Evolutionary conservation across 2,797 vertebrate genomes (phyloP).

Genomic region (Argya squamiceps): DNA sequence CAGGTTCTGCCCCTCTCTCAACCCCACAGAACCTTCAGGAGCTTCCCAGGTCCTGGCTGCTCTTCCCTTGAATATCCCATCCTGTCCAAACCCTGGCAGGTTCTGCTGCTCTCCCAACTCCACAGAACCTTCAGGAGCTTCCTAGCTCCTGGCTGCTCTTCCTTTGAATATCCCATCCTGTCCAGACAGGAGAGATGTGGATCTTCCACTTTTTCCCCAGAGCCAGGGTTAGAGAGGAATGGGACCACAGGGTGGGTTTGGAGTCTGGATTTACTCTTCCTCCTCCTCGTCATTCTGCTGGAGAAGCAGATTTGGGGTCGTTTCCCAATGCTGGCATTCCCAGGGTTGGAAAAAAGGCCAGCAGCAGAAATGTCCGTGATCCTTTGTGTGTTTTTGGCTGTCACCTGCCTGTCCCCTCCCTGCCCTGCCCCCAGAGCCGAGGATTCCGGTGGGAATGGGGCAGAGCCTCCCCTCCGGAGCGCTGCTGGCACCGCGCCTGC

Average conservation of each 20-base stretch:
- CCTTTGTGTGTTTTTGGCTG: no score
- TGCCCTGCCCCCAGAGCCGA: background rate
- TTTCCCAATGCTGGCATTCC: accelerated
- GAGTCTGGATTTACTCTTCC: background rate
- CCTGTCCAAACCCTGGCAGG: background rate
- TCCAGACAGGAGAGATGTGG: background rate
- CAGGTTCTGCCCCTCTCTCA: background rate
- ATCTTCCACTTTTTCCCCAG: background rate
- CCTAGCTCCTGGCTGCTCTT: background rate
- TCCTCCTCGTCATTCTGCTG: background rate
- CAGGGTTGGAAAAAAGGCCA: background rate
- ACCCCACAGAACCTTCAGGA: background rate
- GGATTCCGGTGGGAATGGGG: background rate
- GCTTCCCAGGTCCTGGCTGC: background rate
- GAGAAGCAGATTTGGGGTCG: background rate
- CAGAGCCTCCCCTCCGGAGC: background rate
- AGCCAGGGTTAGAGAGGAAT: background rate
- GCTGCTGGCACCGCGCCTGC: background rate
- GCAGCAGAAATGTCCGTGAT: accelerated
- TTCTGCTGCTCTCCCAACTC: background rate
- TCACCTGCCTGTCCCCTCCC: background rate
- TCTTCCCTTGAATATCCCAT: background rate
- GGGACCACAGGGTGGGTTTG: accelerated
- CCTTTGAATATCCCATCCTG: accelerated
- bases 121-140: background rate